phyloP scores from a whole-genome alignment of 1,140 invertebrate genomes.

The Camponotus pennsylvanicus region DNA sequence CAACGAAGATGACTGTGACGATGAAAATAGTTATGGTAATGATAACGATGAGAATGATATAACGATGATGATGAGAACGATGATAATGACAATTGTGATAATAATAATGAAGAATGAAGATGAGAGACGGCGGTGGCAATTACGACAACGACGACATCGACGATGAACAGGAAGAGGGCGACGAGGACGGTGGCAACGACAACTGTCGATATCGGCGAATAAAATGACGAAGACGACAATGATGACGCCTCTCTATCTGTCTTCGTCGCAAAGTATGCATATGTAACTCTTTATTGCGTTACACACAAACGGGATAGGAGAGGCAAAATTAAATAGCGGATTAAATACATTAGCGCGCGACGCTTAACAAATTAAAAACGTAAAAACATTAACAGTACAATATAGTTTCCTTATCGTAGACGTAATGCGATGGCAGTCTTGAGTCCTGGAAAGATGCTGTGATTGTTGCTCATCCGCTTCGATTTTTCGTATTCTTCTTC shows the following conservation, averaged over 20 bases:
- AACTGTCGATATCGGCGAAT: constrained; percentile 10
- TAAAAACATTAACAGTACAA: constrained; percentile 85
- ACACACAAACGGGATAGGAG: constrained; percentile 75
- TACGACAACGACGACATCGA: not conserved
- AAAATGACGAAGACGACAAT: constrained; percentile 29
- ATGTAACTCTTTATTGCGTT: constrained; percentile 74
- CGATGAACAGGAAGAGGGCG: not conserved
- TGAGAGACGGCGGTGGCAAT: too few relatives aligned
- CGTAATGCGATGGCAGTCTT: constrained; percentile 85
- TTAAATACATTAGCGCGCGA: constrained; percentile 79
- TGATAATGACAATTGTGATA: not conserved
- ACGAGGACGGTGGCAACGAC: not conserved
- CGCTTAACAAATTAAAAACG: constrained; percentile 85
- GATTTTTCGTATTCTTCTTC: constrained; percentile 67
- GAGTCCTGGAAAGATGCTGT: constrained; percentile 84
- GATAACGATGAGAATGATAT: not conserved
- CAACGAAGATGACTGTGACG: constrained; percentile 21
- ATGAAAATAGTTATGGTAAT: not conserved
- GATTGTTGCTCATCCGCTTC: constrained; percentile 82
- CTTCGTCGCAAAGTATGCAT: constrained; percentile 63
- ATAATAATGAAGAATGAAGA: not conserved
- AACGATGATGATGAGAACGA: not conserved
- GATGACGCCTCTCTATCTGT: constrained; percentile 16
- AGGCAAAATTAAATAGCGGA: constrained; percentile 75
- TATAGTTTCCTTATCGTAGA: constrained; percentile 83